phyloP scores from a whole-genome alignment of 92 coral and sea anemone species.

The Diadumene lineata region DNA sequence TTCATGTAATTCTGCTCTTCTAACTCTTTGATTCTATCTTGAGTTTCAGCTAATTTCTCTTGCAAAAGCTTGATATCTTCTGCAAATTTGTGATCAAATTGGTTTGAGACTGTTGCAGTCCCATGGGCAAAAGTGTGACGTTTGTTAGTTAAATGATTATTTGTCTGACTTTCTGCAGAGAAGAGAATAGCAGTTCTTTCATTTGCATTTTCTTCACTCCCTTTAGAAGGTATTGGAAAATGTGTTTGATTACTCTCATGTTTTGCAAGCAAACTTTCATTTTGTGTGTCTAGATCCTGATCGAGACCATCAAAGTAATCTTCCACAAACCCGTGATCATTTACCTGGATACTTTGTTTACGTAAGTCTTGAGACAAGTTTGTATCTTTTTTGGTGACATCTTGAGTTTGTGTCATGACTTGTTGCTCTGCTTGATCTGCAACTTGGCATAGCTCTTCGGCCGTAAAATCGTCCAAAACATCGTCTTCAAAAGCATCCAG shows the following conservation, averaged over 20 bases:
- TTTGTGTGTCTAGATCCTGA: not conserved
- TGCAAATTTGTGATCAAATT: not conserved
- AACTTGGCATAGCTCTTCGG: constrained; percentile 65
- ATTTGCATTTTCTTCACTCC: constrained; percentile 3
- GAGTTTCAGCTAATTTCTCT: constrained; percentile 32
- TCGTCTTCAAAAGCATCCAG: constrained; percentile 77
- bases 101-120: not conserved
- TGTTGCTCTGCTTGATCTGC: constrained; percentile 46
- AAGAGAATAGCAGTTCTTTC: constrained; percentile 21
- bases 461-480: constrained; percentile 63
- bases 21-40: constrained; percentile 39
- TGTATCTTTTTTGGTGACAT: not conserved
- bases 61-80: constrained; percentile 48
- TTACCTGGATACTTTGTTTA: not conserved
- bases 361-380: not conserved
- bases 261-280: not conserved
- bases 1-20: constrained; percentile 63
- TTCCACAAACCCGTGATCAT: not conserved
- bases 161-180: constrained; percentile 9
- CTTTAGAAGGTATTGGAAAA: constrained; percentile 1
- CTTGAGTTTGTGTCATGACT: not conserved
- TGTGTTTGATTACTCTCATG: not conserved
- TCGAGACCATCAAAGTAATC: constrained; percentile 10
- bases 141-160: not conserved
- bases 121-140: not conserved